phyloP scores from a whole-genome alignment of 2,888 invertebrate species.

The Thalpophila matura region DNA sequence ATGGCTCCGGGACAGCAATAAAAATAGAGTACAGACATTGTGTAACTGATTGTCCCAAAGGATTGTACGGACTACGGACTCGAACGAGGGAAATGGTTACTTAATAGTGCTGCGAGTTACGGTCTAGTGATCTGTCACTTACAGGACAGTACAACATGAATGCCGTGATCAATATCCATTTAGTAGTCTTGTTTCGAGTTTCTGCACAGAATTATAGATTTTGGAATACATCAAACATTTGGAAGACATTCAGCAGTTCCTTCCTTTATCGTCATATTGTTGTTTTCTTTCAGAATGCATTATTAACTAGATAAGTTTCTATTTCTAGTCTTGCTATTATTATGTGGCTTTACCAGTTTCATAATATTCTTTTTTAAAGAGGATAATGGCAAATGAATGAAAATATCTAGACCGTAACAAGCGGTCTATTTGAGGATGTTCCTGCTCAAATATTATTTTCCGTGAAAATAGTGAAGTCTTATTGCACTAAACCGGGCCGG shows the following conservation, averaged over 20 bases:
- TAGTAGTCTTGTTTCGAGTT: background rate
- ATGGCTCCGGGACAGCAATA: conserved; percentile 36
- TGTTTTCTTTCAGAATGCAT: no score
- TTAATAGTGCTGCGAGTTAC: conserved; percentile 43
- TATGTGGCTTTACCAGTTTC: no score
- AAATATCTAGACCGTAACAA: conserved; percentile 41
- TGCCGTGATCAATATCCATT: conserved; percentile 39
- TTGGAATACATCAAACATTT: background rate
- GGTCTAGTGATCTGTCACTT: conserved; percentile 51
- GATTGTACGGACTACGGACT: conserved; percentile 34
- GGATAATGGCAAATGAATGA: conserved; percentile 25
- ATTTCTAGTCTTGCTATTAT: no score
- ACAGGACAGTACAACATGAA: conserved; percentile 31
- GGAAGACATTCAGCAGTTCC: background rate
- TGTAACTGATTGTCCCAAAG: conserved; percentile 46
- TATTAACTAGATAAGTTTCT: no score
- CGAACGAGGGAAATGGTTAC: conserved; percentile 46
- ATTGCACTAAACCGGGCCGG: conserved; percentile 74
- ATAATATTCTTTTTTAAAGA: background rate
- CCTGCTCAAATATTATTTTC: conserved; percentile 76
- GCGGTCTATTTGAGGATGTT: conserved; percentile 59
- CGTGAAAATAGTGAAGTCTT: conserved; percentile 71
- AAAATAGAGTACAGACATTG: conserved; percentile 48
- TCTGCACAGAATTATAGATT: background rate
- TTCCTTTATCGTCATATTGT: no score